Evolutionary conservation across 2,797 vertebrate genomes (phyloP).

Genomic region (Gambelia wislizenii): DNA sequence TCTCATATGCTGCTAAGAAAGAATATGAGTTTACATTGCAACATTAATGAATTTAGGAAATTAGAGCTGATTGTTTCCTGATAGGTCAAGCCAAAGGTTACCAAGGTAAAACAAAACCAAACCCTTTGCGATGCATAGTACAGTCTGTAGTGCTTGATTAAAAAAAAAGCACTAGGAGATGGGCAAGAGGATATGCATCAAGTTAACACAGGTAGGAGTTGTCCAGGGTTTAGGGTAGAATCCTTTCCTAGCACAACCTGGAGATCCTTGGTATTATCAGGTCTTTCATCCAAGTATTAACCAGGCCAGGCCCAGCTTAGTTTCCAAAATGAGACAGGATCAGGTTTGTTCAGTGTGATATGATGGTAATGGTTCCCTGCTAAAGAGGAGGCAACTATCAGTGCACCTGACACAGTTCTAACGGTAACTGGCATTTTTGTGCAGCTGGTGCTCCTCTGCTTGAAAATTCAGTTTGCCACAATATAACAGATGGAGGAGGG

Average conservation of each 20-base stretch:
- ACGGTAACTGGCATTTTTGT: conserved; percentile 3
- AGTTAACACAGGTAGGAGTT: no score
- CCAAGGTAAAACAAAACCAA: not conserved
- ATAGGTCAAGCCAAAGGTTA: not conserved
- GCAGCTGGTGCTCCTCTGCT: conserved; percentile 2
- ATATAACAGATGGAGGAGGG: not conserved
- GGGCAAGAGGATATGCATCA: not conserved
- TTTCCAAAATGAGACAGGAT: no score
- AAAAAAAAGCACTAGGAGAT: not conserved
- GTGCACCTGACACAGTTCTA: conserved; percentile 32
- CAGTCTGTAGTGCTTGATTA: no score
- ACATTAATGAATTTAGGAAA: not conserved
- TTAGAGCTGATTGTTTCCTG: not conserved
- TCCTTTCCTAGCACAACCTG: no score
- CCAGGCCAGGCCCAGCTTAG: no score
- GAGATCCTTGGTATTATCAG: no score
- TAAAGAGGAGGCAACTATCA: not conserved
- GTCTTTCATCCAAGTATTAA: no score
- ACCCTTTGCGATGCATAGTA: no score
- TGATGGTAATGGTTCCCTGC: no score
- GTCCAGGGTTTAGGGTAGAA: no score
- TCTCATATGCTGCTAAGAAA: not conserved
- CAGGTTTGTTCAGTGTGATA: no score
- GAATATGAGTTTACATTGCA: not conserved
- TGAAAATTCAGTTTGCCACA: not conserved